These are phyloP conservation scores for Leucosticte australis DNA, from an alignment of 2,113 vertebrate genomes.

Conservation along the genomic window DNA sequence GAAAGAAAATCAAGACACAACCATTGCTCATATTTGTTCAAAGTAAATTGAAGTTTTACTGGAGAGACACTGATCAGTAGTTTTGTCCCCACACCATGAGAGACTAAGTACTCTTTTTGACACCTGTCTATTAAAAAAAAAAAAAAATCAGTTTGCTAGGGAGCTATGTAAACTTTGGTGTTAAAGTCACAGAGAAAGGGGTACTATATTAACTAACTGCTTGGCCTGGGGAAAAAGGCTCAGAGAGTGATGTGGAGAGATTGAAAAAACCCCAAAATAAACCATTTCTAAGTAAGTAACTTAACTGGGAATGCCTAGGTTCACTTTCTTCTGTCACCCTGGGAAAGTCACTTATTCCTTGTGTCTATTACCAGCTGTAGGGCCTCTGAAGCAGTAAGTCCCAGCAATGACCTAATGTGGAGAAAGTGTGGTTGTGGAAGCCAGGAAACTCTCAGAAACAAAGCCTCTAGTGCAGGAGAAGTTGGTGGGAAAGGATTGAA, in stretches of 20 bases:
- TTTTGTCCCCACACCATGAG: not conserved
- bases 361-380: not conserved
- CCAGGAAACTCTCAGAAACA: not conserved
- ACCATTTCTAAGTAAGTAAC: not conserved
- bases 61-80: not conserved
- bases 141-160: not conserved
- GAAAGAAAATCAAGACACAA: not conserved
- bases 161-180: not conserved
- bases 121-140: fast-evolving
- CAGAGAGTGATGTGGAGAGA: not conserved
- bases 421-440: not conserved
- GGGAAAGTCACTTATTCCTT: not conserved
- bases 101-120: not conserved
- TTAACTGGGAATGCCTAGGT: not conserved
- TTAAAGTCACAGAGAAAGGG: not conserved
- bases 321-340: not conserved
- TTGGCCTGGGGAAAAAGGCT: not conserved
- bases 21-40: not conserved
- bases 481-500: not conserved
- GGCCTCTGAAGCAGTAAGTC: not conserved
- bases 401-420: not conserved
- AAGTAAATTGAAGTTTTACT: not conserved
- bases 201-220: not conserved
- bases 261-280: not conserved
- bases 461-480: not conserved